Base-by-base conservation (phyloP, 2,888 invertebrate genomes). In the Apamea anceps region DNA sequence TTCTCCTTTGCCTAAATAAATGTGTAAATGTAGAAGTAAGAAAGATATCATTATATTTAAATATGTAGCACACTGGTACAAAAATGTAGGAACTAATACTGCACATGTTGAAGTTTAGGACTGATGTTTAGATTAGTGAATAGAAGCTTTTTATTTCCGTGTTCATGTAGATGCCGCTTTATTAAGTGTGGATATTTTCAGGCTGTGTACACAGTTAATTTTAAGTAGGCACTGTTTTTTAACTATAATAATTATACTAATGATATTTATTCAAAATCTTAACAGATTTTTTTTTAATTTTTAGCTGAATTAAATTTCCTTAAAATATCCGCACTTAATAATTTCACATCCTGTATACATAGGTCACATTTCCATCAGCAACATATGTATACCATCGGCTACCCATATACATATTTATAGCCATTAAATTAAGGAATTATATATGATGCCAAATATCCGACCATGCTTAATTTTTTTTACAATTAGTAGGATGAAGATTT, bases 1-100 rank as follows among this genome's bases (percentile, higher is more conserved):
- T 93, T 93, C 91, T 95, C 95, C 95, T 92, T 80, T 86, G 84
- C 84, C 85, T 86, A 87, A 84, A 84, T 91, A 91, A 83, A 18
- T 70, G 74, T 84, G 74, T 87, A 83, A 80, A 81, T 63, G 72
- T 90, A 85, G 82, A 68, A 28, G 21, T 85, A 85, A 90, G 81
- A 28, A 73, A 79, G 48, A 88, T 90, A 88, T 90, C 86, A 87
- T 80, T 88, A 89, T 84, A 87, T 81, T 80, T 86, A 85, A 87
- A 60, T 82, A 80, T 37, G 77, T 87, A 89, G 88, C 42, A 51
- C 76, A 85, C 81, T 82, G 78, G 84, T 86, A 87, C 87, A 84
- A 84, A 82, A 63, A 66, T 63, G 70, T 87, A 87, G 84, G 28
- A 67, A 62, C n/a, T 86, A 68, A 68, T 67, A 75, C 84, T 86